Evolutionary conservation across 2,888 invertebrate species (phyloP).

Genomic region (Scotopteryx bipunctaria): DNA sequence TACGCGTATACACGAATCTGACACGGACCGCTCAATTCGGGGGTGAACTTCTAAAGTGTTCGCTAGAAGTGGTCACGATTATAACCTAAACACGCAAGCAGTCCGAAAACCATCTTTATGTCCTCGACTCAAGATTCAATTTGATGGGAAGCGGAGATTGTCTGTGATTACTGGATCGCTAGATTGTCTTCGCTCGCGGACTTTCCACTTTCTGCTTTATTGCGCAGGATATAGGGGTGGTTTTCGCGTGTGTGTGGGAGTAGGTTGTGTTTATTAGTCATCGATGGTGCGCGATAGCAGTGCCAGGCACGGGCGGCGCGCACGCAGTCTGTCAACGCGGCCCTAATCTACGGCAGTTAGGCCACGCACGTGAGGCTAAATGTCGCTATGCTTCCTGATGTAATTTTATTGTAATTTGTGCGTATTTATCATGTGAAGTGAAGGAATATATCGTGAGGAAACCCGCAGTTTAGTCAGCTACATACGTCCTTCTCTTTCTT

Average conservation of each 20-base stretch:
- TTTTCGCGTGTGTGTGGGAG: constrained; percentile 38
- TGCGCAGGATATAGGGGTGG: constrained; percentile 17
- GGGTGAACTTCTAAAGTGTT: constrained; percentile 78
- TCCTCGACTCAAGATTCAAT: constrained; percentile 46
- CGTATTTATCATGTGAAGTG: constrained; percentile 79
- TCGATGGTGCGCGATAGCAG: constrained; percentile 81
- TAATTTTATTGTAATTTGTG: constrained; percentile 81
- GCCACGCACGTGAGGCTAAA: constrained; percentile 80
- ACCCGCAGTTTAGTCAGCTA: too few relatives aligned
- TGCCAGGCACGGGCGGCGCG: constrained; percentile 80
- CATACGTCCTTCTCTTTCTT: too few relatives aligned
- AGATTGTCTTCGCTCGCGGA: constrained; percentile 41
- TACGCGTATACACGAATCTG: constrained; percentile 64
- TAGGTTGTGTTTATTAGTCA: constrained; percentile 75
- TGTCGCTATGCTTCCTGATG: constrained; percentile 74
- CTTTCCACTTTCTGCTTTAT: constrained; percentile 28
- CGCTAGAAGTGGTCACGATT: constrained; percentile 79
- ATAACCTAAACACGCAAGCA: constrained; percentile 47
- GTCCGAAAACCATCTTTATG: constrained; percentile 50
- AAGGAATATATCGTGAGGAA: constrained; percentile 55
- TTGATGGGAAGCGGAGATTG: constrained; percentile 46
- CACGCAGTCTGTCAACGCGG: constrained; percentile 81
- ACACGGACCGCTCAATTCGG: constrained; percentile 80
- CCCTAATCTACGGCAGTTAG: constrained; percentile 82
- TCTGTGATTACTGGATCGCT: constrained; percentile 58